Evolutionary conservation across 2,888 invertebrate species (phyloP).

Genomic region (Stomorhina lunata): DNA sequence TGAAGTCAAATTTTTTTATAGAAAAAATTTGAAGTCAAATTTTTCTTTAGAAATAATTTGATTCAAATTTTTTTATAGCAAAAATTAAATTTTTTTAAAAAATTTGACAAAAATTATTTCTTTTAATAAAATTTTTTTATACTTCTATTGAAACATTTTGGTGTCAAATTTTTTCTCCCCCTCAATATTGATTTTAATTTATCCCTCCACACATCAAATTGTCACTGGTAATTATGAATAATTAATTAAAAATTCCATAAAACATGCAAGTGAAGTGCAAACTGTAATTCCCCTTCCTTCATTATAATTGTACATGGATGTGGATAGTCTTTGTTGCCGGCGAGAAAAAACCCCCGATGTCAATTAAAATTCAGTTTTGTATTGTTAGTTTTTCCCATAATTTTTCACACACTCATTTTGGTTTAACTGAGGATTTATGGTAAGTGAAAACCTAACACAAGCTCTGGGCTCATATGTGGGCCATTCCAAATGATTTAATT

Average conservation of each 20-base stretch:
- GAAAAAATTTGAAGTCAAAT: no score
- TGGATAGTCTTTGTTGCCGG: slow-evolving; percentile 19
- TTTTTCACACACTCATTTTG: not conserved
- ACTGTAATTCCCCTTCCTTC: not conserved
- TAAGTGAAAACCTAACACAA: not conserved
- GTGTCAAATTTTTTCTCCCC: not conserved
- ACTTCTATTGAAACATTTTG: not conserved
- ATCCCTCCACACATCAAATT: not conserved
- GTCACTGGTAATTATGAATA: slow-evolving; percentile 17
- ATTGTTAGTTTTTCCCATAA: not conserved
- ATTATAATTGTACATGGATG: slow-evolving; percentile 17
- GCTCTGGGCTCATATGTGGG: no score
- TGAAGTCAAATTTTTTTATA: no score
- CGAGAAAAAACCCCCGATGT: not conserved
- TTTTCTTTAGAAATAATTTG: no score
- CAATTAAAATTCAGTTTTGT: slow-evolving; percentile 8
- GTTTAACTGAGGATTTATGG: no score
- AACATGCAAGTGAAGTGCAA: not conserved
- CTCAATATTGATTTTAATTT: not conserved
- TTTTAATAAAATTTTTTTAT: not conserved
- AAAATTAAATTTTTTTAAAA: no score
- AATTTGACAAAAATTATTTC: no score
- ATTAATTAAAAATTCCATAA: slow-evolving; percentile 11
- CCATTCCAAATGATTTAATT: no score
- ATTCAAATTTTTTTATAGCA: no score